A percentile compares a stretch with the other conserved stretches of the same genome.
These are phyloP conservation scores for Poeciliopsis gracilis DNA, from an alignment of 2,797 vertebrate genomes.

Conservation along the genomic window DNA sequence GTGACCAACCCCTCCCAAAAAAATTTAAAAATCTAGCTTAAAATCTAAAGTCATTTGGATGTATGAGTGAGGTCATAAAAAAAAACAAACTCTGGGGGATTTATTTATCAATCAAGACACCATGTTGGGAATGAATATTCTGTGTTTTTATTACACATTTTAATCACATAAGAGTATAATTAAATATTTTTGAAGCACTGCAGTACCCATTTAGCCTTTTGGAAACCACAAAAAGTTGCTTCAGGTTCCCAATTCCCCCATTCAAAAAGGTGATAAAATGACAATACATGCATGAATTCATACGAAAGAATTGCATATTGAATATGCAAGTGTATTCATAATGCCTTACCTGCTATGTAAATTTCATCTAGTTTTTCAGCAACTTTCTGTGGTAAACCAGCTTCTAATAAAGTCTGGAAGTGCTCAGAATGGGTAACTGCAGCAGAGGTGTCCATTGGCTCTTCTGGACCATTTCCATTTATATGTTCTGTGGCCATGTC, in stretches of 20 bases:
- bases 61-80: neutral
- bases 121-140: conserved; percentile 69
- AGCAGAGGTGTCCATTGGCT: conserved; percentile 98
- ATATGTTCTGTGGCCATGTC: conserved; percentile 99
- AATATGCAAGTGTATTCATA: conserved; percentile 88
- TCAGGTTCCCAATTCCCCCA: conserved; percentile 89
- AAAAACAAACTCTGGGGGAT: conserved; percentile 29
- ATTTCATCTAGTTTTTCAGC: conserved; percentile 99
- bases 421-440: conserved; percentile 99
- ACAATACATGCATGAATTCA: conserved; percentile 82
- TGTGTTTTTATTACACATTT: conserved; percentile 64
- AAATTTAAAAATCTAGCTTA: conserved; percentile 22
- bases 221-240: conserved; percentile 99
- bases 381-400: conserved; percentile 99
- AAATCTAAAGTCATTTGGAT: conserved; percentile 8
- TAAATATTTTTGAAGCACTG: conserved; percentile 81
- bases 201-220: conserved; percentile 92
- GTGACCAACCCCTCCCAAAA: conserved; percentile 45
- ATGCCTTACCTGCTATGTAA: conserved; percentile 99
- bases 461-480: conserved; percentile 99
- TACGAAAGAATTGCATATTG: conserved; percentile 76
- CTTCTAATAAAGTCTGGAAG: conserved; percentile 99
- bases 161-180: conserved; percentile 55
- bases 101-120: conserved; percentile 55
- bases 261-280: conserved; percentile 81